Conservation (phyloP, 37 sponge, comb jelly and placozoan species). For the Crambe crambe region DNA sequence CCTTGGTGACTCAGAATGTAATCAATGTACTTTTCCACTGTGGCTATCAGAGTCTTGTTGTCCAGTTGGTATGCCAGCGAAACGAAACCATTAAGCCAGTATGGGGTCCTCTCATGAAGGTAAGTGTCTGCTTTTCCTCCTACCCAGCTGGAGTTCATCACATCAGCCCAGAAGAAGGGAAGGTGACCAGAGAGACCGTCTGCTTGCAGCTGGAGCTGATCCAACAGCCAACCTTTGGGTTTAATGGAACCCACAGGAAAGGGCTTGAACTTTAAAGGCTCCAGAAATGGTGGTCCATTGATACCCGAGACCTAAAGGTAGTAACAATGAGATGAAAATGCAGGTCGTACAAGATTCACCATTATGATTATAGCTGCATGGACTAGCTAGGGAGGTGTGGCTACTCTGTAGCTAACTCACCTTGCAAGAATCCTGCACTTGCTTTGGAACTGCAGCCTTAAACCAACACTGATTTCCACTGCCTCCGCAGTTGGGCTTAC, state of each 20-base stretch:
- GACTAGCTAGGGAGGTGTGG: background rate
- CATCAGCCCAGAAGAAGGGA: conserved; percentile 75
- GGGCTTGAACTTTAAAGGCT: conserved; percentile 40
- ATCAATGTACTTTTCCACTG: conserved; percentile 41
- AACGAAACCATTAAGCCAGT: conserved; percentile 85
- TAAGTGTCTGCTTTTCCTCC: conserved; percentile 67
- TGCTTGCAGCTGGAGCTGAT: conserved; percentile 63
- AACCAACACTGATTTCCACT: conserved; percentile 38
- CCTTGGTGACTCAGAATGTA: conserved; percentile 71
- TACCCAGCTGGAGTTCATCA: conserved; percentile 73
- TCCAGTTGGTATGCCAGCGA: conserved; percentile 78
- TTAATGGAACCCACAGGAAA: conserved; percentile 57
- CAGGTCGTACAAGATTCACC: background rate
- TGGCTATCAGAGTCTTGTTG: conserved; percentile 16
- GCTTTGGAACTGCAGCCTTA: conserved; percentile 39
- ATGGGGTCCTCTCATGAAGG: conserved; percentile 78
- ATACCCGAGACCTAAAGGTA: conserved; percentile 59
- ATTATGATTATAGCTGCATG: background rate
- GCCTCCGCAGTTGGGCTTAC: conserved; percentile 41
- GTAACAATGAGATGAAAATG: background rate
- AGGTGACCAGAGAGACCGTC: conserved; percentile 71
- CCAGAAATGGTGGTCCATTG: conserved; percentile 14
- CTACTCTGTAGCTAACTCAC: conserved; percentile 18
- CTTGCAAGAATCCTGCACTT: conserved; percentile 37
- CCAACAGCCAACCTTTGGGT: conserved; percentile 68